Base-by-base conservation (phyloP, 2,888 invertebrate genomes). In the Aethes cnicana region DNA sequence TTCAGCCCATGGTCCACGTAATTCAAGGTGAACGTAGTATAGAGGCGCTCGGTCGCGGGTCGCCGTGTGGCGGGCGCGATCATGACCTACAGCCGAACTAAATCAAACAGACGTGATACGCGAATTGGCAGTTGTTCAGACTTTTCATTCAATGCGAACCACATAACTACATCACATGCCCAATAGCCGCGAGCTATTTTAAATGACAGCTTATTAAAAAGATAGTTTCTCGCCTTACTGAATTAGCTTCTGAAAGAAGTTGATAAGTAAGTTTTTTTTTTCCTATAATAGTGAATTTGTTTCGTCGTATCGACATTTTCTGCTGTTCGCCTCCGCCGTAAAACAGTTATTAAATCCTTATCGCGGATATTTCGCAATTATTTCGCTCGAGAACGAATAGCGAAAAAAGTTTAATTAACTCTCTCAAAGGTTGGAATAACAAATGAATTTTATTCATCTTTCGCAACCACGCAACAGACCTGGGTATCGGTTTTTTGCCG, bases 81-180 rank as follows among this genome's bases (percentile, higher is more conserved):
- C 83, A 71, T 86, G 86, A 85, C 86, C 87, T 84, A 84, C 79
- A 83, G 75, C 63, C 57, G 64, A 67, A 69, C 73, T 77, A 77
- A 80, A 75, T 81, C 68, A 68, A 66, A 62, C 63, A 62, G 64
- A 65, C 64, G 68, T 72, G 80, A 79, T 77, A 64, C 59, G 81
- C 62, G 66, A 59, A 64, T 77, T 87, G 87, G 87, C 87, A 82
- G 36, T 17, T 14, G 69, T 75, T 79, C 79, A 76, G 77, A 79
- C 73, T 69, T 66, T 84, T 82, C 85, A 85, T 86, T 86, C 84
- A 84, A 66, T 32, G 63, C 67, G 64, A 62, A 60, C 59, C 63
- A 63, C 50, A 64, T 33, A 47, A 50, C 41, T 12, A n/a, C 33
- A 25, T 43, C 26, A 28, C 20, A 8, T 7, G 6, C 6, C 4